A percentile compares a stretch with the other conserved stretches of the same genome.
Evolutionary conservation across 2,888 invertebrate species (phyloP).

Genomic region (Hesperia comma): DNA sequence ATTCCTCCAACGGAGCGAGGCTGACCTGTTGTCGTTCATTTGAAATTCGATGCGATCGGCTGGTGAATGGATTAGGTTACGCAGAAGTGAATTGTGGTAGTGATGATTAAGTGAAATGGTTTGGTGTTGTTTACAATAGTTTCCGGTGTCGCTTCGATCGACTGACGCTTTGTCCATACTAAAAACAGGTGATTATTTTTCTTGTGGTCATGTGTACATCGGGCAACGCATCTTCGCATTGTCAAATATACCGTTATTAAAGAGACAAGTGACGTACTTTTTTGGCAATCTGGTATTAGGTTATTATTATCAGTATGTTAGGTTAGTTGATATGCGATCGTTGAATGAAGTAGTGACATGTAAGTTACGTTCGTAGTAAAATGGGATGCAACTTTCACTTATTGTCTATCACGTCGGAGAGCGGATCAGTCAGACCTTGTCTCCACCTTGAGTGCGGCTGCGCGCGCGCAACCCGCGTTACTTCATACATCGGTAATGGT

Average conservation of each 20-base stretch:
- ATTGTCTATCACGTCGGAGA: conserved; percentile 61
- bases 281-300: no score
- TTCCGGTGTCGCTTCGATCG: conserved; percentile 14
- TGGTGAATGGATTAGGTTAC: conserved; percentile 58
- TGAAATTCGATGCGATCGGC: conserved; percentile 40
- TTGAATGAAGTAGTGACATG: not conserved
- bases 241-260: no score
- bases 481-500: conserved; percentile 39
- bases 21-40: conserved; percentile 48
- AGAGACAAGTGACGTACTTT: no score
- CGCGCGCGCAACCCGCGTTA: conserved; percentile 52
- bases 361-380: not conserved
- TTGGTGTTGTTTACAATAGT: conserved; percentile 37
- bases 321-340: not conserved
- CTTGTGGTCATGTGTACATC: no score
- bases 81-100: conserved; percentile 50
- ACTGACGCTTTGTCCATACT: conserved; percentile 11
- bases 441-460: conserved; percentile 61
- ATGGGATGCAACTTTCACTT: conserved; percentile 62
- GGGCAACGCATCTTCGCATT: no score
- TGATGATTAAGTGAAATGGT: conserved; percentile 73
- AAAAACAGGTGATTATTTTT: conserved; percentile 11
- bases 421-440: conserved; percentile 73
- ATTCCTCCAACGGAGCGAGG: conserved; percentile 52
- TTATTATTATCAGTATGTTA: no score